Evolutionary conservation across 1,140 invertebrate species (phyloP).

Genomic region (Drosophila fuyamai): DNA sequence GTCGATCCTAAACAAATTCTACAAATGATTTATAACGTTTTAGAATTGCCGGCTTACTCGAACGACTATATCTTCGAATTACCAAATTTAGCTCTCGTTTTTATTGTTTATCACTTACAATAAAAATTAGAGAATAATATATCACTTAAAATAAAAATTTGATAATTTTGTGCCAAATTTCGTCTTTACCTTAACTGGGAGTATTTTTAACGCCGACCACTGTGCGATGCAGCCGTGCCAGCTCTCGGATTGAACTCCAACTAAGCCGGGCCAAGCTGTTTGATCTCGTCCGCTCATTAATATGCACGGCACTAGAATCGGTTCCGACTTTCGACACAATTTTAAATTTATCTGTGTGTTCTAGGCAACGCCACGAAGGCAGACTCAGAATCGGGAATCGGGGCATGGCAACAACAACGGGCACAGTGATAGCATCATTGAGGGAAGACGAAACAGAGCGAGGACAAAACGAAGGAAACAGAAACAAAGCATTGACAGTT

Average conservation of each 20-base stretch:
- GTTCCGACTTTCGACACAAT: constrained; percentile 78
- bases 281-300: constrained; percentile 73
- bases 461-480: constrained; percentile 20
- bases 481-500: constrained; percentile 78
- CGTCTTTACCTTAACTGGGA: too few species aligned
- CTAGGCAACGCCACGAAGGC: constrained; percentile 10
- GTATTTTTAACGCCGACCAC: too few species aligned
- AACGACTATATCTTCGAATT: too few species aligned
- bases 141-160: too few species aligned
- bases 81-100: too few species aligned
- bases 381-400: not conserved
- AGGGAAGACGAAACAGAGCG: too few species aligned
- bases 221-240: constrained; percentile 51
- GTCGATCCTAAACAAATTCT: too few species aligned
- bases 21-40: too few species aligned
- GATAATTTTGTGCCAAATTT: too few species aligned
- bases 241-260: not conserved
- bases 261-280: constrained; percentile 34
- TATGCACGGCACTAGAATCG: constrained; percentile 72
- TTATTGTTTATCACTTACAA: too few species aligned
- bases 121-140: too few species aligned
- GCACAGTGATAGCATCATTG: not conserved
- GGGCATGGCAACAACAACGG: not conserved
- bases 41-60: too few species aligned
- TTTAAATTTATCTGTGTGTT: constrained; percentile 63